phyloP scores from a whole-genome alignment of 2,797 vertebrate genomes.

The Paratrypauchen microcephalus region DNA sequence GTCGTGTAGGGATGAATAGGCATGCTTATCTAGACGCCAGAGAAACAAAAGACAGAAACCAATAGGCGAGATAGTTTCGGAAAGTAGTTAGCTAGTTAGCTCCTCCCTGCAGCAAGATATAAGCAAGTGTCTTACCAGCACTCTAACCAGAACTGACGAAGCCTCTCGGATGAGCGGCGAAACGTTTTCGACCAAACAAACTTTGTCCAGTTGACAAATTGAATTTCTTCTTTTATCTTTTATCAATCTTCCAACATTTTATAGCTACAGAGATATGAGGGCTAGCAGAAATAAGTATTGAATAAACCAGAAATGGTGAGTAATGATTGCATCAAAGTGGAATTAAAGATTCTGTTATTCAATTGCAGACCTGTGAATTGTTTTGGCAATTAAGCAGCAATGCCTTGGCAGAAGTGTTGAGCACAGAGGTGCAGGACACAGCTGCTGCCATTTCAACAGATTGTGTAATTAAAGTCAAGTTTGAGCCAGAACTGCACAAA shows the following conservation, averaged over 20 bases:
- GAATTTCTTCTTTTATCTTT: no score
- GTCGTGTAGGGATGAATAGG: no score
- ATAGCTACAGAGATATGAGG: neutral
- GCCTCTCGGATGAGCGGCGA: no score
- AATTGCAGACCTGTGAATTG: neutral
- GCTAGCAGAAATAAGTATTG: neutral
- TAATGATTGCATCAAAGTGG: neutral
- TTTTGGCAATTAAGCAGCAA: neutral
- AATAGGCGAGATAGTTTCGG: no score
- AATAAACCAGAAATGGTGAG: neutral
- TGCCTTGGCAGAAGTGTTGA: neutral
- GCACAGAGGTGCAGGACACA: neutral
- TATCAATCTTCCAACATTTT: neutral
- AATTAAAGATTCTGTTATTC: neutral
- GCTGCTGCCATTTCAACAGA: slow-evolving; percentile 6
- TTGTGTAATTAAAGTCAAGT: slow-evolving; percentile 3
- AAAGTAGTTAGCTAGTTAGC: no score
- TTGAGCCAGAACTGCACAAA: neutral
- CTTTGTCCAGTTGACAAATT: no score
- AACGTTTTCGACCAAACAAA: no score
- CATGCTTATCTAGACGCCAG: no score
- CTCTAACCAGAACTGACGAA: no score
- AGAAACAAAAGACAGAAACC: no score
- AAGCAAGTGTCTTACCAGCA: no score
- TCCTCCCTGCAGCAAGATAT: no score